These are phyloP conservation scores for Leptinotarsa undecemlineata DNA, from an alignment of 1,140 invertebrate species.

Conservation along the genomic window DNA sequence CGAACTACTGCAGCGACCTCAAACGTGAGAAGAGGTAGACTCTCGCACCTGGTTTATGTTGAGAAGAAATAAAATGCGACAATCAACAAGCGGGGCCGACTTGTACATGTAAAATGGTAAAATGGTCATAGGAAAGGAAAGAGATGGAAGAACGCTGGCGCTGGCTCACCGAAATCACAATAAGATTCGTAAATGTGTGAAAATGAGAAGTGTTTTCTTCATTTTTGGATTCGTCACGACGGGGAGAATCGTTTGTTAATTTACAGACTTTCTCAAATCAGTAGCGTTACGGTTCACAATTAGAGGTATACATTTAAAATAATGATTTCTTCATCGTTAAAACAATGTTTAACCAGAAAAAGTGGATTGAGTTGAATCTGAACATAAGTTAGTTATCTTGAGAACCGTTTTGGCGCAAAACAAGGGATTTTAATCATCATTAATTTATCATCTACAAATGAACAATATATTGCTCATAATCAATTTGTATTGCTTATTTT, in stretches of 20 bases:
- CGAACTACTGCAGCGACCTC: conserved; percentile 19
- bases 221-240: too few species aligned
- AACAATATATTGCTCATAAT: too few species aligned
- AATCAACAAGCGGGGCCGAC: conserved; percentile 29
- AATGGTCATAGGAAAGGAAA: conserved; percentile 16
- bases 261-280: background rate
- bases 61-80: conserved; percentile 4
- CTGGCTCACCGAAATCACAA: background rate
- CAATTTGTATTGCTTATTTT: too few species aligned
- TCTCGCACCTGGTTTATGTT: background rate
- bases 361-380: too few species aligned
- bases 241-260: background rate
- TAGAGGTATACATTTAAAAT: background rate
- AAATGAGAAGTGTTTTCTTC: too few species aligned
- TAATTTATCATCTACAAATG: too few species aligned
- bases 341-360: too few species aligned
- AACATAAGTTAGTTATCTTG: too few species aligned
- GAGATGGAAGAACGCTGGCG: background rate
- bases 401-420: too few species aligned
- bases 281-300: background rate
- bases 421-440: too few species aligned
- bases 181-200: too few species aligned
- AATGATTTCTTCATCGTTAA: too few species aligned
- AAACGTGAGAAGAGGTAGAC: conserved; percentile 11
- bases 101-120: conserved; percentile 18